Evolutionary conservation across 2,113 vertebrate species (phyloP).

Genomic region (Hassar affinis): DNA sequence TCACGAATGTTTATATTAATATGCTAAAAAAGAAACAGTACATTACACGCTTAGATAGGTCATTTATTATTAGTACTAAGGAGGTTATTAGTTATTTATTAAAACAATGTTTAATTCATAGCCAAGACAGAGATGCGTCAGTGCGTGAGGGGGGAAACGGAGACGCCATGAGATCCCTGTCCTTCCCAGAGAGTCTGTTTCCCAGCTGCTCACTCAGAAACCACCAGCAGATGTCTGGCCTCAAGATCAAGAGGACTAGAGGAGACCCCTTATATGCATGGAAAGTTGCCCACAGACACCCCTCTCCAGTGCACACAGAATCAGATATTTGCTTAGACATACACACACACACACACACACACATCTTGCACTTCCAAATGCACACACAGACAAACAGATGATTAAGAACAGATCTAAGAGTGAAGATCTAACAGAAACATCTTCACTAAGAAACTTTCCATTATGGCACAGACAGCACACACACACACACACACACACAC

Average conservation of each 20-base stretch:
- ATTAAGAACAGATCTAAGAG: constrained; percentile 62
- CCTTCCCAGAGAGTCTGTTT: constrained; percentile 55
- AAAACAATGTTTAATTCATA: constrained; percentile 40
- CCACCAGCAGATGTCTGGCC: constrained; percentile 75
- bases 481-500: background rate
- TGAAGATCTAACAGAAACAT: constrained; percentile 64
- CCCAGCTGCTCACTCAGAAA: constrained; percentile 70
- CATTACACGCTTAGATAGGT: background rate
- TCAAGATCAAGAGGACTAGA: constrained; percentile 69
- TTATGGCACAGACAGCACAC: constrained; percentile 18
- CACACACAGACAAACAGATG: constrained; percentile 58
- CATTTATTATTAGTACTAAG: constrained; percentile 34
- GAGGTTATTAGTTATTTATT: constrained; percentile 32
- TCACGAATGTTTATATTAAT: background rate
- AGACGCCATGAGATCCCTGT: constrained; percentile 28
- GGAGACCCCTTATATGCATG: constrained; percentile 70
- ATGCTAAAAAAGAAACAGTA: background rate
- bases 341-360: constrained; percentile 11
- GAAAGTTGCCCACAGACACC: constrained; percentile 65
- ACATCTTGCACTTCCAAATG: constrained; percentile 39
- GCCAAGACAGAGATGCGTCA: constrained; percentile 20
- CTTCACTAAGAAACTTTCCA: constrained; percentile 37
- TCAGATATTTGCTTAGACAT: constrained; percentile 22
- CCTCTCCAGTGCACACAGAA: constrained; percentile 41
- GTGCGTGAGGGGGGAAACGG: constrained; percentile 11